phyloP scores from a whole-genome alignment of 1,140 invertebrate genomes.

The Penaeus indicus region DNA sequence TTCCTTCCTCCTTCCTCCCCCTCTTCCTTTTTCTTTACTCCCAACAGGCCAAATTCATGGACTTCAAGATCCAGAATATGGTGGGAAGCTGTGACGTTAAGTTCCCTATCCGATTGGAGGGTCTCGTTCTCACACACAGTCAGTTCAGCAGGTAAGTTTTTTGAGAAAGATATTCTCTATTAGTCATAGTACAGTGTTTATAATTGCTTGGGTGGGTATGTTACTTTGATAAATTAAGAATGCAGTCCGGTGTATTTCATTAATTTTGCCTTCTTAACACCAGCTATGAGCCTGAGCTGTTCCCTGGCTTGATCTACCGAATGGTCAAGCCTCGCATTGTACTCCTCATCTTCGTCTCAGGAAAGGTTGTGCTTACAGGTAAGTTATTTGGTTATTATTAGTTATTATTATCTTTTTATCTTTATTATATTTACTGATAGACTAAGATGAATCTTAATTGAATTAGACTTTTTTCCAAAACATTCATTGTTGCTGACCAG shows the following conservation, averaged over 20 bases:
- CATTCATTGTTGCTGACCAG: too few relatives aligned
- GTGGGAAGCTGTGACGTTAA: conserved; percentile 99
- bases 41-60: conserved; percentile 95
- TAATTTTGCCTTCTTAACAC: conserved; percentile 66
- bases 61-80: conserved; percentile 99
- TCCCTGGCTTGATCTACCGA: conserved; percentile 98
- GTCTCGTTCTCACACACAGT: conserved; percentile 94
- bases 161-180: too few relatives aligned
- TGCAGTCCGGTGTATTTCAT: too few relatives aligned
- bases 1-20: neutral
- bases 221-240: too few relatives aligned
- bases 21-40: neutral
- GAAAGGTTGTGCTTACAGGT: conserved; percentile 97
- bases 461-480: too few relatives aligned
- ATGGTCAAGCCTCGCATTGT: conserved; percentile 99
- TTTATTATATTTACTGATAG: too few relatives aligned
- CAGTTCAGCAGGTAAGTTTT: conserved; percentile 89
- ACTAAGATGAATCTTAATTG: too few relatives aligned
- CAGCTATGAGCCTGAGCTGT: conserved; percentile 91
- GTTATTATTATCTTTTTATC: too few relatives aligned
- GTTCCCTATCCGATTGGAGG: conserved; percentile 98
- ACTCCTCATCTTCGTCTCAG: conserved; percentile 98
- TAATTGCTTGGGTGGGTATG: too few relatives aligned
- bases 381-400: conserved; percentile 58
- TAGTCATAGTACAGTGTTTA: too few relatives aligned